Base-by-base conservation (phyloP, 2,888 invertebrate genomes). In the Troides oblongomaculatus region DNA sequence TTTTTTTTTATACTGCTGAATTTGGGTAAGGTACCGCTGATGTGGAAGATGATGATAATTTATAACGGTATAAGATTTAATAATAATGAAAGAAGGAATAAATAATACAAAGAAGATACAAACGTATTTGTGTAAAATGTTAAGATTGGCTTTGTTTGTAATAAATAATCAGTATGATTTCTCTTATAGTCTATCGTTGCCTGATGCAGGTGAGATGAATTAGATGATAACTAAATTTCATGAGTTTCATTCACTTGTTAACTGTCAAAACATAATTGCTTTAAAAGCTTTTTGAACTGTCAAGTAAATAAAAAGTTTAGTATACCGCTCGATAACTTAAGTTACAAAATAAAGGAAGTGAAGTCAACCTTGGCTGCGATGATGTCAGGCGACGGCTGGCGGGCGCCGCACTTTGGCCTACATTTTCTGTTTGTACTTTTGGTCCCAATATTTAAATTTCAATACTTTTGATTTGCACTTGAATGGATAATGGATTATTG, bases 401-500 rank as follows among this genome's bases (percentile, higher is more conserved):
- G 66, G 66, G 66, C 66, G 66, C 66, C 66, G 66, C 66, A 61
- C 66, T 61, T 36, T 66, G 66, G 30, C 62, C 66, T 56, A 66
- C 43, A 66, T 66, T 62, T 53, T 30, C 21, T 36, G 17, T 39
- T 23, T 14, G 39, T 61, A 18, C 23, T 39, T 14, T 66, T 56
- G 39, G 21, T 61, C 60, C n/a, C n/a, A 60, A 30, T 46, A 53
- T 60, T 66, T 61, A n/a, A 56, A 56, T 66, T 66, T 66, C 61
- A 62, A 61, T 53, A 21, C 39, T 62, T 14, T 18, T 8, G 8
- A 62, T 66, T 66, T 46, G n/a, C 23, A 25, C 25, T 43, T 18
- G 59, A 18, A 59, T 65, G n/a, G 58, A 59, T 65, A 58, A 59
- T 65, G 17, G 23, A 59, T 46, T 60, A 60, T 60, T 36, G 30